A percentile compares a stretch with the other conserved stretches of the same genome.
Evolutionary conservation across 2,113 vertebrate genomes (phyloP).

Genomic region (Atherinomorus stipes): DNA sequence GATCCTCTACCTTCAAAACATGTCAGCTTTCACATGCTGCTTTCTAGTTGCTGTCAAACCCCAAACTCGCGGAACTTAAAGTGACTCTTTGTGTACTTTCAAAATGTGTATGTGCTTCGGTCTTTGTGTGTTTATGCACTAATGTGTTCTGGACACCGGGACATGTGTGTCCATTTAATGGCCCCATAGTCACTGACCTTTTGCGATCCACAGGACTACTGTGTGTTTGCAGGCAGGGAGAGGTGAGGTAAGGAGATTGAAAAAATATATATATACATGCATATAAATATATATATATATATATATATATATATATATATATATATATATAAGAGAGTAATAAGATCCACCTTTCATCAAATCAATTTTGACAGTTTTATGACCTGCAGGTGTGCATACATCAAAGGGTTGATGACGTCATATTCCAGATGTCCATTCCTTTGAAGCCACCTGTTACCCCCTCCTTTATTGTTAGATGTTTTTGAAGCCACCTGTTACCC

Average conservation of each 20-base stretch:
- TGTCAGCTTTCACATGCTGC: conserved; percentile 21
- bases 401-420: too few species aligned
- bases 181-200: conserved; percentile 64
- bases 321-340: too few species aligned
- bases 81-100: background rate
- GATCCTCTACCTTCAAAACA: conserved; percentile 9
- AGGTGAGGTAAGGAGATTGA: background rate
- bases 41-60: conserved; percentile 12
- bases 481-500: too few species aligned
- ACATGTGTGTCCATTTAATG: conserved; percentile 35
- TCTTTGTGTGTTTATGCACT: conserved; percentile 3
- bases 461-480: too few species aligned
- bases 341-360: too few species aligned
- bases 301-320: too few species aligned
- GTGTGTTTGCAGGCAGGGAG: conserved; percentile 6
- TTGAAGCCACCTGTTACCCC: too few species aligned
- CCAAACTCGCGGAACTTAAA: background rate
- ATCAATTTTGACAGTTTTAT: too few species aligned
- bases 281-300: too few species aligned
- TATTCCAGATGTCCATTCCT: too few species aligned
- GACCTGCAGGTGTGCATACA: too few species aligned
- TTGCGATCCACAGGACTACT: conserved; percentile 46
- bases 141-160: conserved; percentile 1
- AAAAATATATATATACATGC: too few species aligned
- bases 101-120: background rate